Percentiles rank a stretch among this genome's conserved stretches.
Evolutionary conservation across 2,888 invertebrate species (phyloP).

Genomic region (Mallateleia sp.): DNA sequence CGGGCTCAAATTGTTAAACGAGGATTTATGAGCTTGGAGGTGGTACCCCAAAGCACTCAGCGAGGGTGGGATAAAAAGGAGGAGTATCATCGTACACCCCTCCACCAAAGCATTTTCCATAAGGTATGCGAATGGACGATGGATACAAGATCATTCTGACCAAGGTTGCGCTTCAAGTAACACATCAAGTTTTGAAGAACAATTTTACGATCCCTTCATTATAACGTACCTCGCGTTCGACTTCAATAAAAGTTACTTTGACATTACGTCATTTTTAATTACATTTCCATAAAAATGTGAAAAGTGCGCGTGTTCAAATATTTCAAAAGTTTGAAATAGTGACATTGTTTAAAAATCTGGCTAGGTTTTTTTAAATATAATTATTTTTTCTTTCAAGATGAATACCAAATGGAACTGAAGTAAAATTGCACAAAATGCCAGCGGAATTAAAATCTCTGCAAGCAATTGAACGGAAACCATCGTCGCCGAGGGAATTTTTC

Average conservation of each 20-base stretch:
- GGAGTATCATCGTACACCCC: constrained; percentile 76
- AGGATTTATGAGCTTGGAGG: constrained; percentile 74
- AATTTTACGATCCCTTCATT: too few relatives aligned
- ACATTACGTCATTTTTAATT: too few relatives aligned
- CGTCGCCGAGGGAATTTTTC: constrained; percentile 95
- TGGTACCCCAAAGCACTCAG: constrained; percentile 70
- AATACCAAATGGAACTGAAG: neutral
- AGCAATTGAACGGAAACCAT: constrained; percentile 90
- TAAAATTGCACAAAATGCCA: constrained; percentile 79
- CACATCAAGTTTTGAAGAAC: constrained; percentile 6
- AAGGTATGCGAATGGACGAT: constrained; percentile 85
- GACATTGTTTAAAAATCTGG: constrained; percentile 6
- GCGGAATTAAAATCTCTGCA: constrained; percentile 76
- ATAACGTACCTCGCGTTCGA: too few relatives aligned
- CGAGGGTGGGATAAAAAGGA: constrained; percentile 79
- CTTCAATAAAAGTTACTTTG: too few relatives aligned
- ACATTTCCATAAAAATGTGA: too few relatives aligned
- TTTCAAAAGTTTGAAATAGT: too few relatives aligned
- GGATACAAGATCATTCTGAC: constrained; percentile 83
- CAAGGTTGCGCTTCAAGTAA: constrained; percentile 81
- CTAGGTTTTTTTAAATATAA: too few relatives aligned
- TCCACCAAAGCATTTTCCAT: constrained; percentile 78
- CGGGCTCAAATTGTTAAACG: constrained; percentile 79
- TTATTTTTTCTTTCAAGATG: neutral
- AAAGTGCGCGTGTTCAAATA: neutral